phyloP scores from a whole-genome alignment of 2,113 vertebrate genomes.

The Petrocephalus microphthalmus region DNA sequence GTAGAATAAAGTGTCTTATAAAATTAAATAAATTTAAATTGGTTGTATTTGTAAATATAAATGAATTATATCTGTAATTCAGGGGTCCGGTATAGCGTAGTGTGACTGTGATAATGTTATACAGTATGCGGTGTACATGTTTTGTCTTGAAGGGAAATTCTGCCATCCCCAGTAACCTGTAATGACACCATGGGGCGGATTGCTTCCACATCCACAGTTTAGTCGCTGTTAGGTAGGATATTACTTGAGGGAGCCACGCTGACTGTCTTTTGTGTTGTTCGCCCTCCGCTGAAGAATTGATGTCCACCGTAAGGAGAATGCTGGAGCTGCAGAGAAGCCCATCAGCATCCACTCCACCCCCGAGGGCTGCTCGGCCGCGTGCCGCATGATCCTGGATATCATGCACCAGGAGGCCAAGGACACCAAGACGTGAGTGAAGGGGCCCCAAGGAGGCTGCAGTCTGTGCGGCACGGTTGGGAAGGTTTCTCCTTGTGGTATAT shows the following conservation, averaged over 20 bases:
- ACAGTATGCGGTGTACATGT: neutral
- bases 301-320: constrained; percentile 89
- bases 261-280: neutral
- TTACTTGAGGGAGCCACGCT: neutral
- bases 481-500: neutral
- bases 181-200: neutral
- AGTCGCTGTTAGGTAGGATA: neutral
- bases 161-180: neutral
- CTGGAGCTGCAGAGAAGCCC: constrained; percentile 85
- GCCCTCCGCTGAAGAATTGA: constrained; percentile 68
- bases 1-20: neutral
- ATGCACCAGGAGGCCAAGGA: constrained; percentile 97
- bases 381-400: constrained; percentile 91
- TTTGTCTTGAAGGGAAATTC: neutral
- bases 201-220: neutral
- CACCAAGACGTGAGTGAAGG: constrained; percentile 80
- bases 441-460: neutral
- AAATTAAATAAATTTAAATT: neutral
- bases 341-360: constrained; percentile 93
- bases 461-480: neutral
- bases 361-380: constrained; percentile 84
- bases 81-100: neutral
- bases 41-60: neutral
- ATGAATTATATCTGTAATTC: neutral
- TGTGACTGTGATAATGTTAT: neutral